Percentiles rank a stretch among this genome's conserved stretches.
These are phyloP conservation scores for Phytoseiulus persimilis DNA, from an alignment of 2,888 invertebrate species.

Conservation along the genomic window DNA sequence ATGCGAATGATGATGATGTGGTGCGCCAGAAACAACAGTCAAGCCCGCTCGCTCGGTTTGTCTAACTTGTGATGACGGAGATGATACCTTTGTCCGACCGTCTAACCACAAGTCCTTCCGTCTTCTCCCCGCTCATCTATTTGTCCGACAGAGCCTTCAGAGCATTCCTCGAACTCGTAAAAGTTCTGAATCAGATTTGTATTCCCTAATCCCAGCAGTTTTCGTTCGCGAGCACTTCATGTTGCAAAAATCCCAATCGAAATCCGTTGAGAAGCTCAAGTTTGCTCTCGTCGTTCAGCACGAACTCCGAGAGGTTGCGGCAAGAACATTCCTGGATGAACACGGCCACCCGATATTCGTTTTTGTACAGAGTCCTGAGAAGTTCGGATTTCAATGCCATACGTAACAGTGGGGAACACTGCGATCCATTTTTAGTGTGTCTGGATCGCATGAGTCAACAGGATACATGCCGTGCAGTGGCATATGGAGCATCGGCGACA, in stretches of 20 bases:
- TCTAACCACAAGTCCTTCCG: background rate
- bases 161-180: too few species aligned
- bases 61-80: background rate
- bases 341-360: background rate
- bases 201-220: too few species aligned
- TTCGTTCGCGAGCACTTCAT: too few species aligned
- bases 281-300: too few species aligned
- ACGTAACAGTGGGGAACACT: background rate
- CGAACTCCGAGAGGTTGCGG: too few species aligned
- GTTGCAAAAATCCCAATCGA: too few species aligned
- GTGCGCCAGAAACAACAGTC: background rate
- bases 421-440: background rate
- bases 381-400: background rate
- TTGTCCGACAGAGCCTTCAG: too few species aligned
- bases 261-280: too few species aligned
- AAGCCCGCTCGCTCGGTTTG: background rate
- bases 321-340: background rate
- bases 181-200: too few species aligned
- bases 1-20: background rate
- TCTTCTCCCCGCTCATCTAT: background rate
- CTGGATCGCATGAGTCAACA: background rate
- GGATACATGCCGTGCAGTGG: background rate
- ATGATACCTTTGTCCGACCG: background rate
- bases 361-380: background rate
- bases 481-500: background rate